These are phyloP conservation scores for Schlechtendalia chinensis DNA, from an alignment of 1,140 invertebrate species.

Conservation along the genomic window DNA sequence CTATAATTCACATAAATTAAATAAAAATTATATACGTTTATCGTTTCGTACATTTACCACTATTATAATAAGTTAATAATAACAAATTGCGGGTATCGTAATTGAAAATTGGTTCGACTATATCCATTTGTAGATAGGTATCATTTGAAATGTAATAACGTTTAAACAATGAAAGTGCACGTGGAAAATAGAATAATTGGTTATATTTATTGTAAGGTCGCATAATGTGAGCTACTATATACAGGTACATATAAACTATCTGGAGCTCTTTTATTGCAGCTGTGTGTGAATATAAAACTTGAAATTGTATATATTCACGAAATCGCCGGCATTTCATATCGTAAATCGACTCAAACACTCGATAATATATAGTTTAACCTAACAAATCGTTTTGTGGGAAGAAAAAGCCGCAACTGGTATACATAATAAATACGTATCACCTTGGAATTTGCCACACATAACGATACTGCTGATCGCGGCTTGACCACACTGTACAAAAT, in stretches of 20 bases:
- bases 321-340: neutral
- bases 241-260: neutral
- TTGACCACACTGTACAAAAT: slow-evolving; percentile 1
- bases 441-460: neutral
- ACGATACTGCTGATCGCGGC: too few species aligned
- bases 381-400: neutral
- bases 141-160: neutral
- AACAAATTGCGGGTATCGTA: neutral
- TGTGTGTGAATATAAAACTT: neutral
- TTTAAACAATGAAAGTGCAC: slow-evolving; percentile 3
- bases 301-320: slow-evolving; percentile 21
- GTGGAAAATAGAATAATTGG: neutral
- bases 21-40: neutral
- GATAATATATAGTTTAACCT: neutral
- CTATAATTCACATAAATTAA: neutral
- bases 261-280: neutral
- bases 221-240: neutral
- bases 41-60: neutral
- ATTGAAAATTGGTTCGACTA: neutral
- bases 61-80: slow-evolving; percentile 15
- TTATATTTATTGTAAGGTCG: neutral
- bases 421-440: neutral
- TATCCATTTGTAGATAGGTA: neutral
- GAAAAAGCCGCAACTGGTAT: slow-evolving; percentile 12
- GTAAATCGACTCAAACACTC: neutral